A percentile compares a stretch with the other conserved stretches of the same genome.
These are phyloP conservation scores for Chrosomus eos DNA, from an alignment of 2,797 vertebrate genomes.

Conservation along the genomic window DNA sequence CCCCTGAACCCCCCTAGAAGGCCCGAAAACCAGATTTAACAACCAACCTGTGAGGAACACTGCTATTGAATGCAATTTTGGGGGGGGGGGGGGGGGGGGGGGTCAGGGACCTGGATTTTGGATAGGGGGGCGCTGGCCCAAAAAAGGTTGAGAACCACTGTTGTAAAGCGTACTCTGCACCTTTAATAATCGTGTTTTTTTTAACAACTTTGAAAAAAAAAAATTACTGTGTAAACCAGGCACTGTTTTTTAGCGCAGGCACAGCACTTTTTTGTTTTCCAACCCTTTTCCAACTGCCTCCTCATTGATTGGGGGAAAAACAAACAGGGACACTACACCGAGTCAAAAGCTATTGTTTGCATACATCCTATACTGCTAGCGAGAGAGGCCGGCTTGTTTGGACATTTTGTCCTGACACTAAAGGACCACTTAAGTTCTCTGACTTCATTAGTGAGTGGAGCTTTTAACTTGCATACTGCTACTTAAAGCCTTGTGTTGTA, in stretches of 20 bases:
- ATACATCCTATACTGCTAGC: slow-evolving; percentile 69
- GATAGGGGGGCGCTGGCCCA: too few species aligned
- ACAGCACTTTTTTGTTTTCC: slow-evolving; percentile 47
- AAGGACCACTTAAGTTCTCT: slow-evolving; percentile 77
- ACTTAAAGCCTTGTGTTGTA: slow-evolving; percentile 74
- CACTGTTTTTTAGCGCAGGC: not conserved
- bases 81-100: too few species aligned
- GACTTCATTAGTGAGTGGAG: slow-evolving; percentile 79
- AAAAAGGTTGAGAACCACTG: too few species aligned
- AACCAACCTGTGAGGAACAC: too few species aligned
- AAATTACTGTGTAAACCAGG: not conserved
- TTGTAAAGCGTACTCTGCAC: not conserved
- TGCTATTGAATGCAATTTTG: too few species aligned
- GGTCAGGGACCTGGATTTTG: too few species aligned
- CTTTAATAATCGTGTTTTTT: not conserved
- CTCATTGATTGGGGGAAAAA: slow-evolving; percentile 64
- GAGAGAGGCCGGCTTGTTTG: slow-evolving; percentile 80
- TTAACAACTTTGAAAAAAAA: fast-evolving
- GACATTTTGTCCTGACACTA: slow-evolving; percentile 78
- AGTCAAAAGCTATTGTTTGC: slow-evolving; percentile 82
- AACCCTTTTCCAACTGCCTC: slow-evolving; percentile 70
- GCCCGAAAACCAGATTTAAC: too few species aligned
- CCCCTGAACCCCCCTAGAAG: too few species aligned
- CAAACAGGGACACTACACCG: slow-evolving; percentile 75
- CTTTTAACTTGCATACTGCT: slow-evolving; percentile 73